phyloP scores from a whole-genome alignment of 2,888 invertebrate species.

The Nematopogon swammerdamellus region DNA sequence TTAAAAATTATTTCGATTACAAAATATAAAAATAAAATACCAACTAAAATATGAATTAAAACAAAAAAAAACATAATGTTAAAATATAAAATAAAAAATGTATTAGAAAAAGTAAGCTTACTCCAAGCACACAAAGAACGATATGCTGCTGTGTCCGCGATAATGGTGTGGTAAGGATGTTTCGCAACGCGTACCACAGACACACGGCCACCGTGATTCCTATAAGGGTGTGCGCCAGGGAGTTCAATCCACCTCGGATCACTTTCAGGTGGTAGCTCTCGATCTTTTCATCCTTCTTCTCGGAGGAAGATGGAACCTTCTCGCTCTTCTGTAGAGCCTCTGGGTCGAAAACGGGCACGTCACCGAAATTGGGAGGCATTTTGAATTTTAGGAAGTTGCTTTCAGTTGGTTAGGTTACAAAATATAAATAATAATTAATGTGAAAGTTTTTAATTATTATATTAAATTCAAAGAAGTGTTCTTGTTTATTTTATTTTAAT shows the following conservation, averaged over 20 bases:
- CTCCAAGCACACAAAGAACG: slow-evolving; percentile 35
- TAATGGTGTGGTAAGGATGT: slow-evolving; percentile 18
- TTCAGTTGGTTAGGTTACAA: too few species aligned
- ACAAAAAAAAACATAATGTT: too few species aligned
- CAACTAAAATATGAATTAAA: too few species aligned
- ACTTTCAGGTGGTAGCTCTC: slow-evolving; percentile 18
- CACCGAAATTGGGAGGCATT: not conserved
- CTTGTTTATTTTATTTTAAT: too few species aligned
- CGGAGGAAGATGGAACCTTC: not conserved
- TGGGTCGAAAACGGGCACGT: not conserved
- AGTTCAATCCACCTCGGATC: slow-evolving; percentile 23
- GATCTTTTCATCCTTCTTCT: not conserved
- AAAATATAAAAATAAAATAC: too few species aligned
- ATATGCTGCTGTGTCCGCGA: slow-evolving; percentile 25
- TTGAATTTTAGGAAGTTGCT: not conserved
- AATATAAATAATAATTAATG: too few species aligned
- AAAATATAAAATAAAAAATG: too few species aligned
- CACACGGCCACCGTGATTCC: slow-evolving; percentile 25
- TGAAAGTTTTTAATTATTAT: too few species aligned
- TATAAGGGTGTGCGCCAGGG: slow-evolving; percentile 29
- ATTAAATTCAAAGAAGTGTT: too few species aligned
- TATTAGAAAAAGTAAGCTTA: too few species aligned
- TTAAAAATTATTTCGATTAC: too few species aligned
- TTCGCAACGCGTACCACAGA: slow-evolving; percentile 22
- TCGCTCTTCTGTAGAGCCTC: not conserved